phyloP scores from a whole-genome alignment of 2,113 vertebrate species.

The Vimba vimba region DNA sequence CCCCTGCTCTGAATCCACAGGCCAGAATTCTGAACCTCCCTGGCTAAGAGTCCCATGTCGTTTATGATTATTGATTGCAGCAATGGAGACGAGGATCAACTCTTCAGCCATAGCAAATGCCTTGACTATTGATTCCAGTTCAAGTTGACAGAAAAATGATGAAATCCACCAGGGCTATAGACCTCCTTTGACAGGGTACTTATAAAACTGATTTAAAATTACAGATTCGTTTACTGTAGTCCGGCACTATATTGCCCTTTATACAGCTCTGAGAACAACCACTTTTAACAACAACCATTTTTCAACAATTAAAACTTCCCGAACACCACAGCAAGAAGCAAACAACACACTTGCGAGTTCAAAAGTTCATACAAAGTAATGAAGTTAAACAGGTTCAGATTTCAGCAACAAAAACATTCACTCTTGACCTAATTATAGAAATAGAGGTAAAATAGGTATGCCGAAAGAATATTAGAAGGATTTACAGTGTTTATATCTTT shows the following conservation, averaged over 20 bases:
- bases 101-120: constrained; percentile 29
- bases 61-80: constrained; percentile 26
- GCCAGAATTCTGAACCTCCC: constrained; percentile 7
- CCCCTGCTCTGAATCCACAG: not conserved
- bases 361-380: not conserved
- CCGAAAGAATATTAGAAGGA: not conserved
- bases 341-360: not conserved
- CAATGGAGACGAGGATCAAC: constrained; percentile 46
- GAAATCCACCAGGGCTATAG: constrained; percentile 46
- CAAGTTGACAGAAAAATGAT: constrained; percentile 58
- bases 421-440: not conserved
- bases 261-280: not conserved
- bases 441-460: not conserved
- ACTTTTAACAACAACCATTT: too few species aligned
- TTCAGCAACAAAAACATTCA: not conserved
- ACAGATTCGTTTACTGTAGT: constrained; percentile 10
- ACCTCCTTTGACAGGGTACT: constrained; percentile 32
- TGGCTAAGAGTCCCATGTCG: constrained; percentile 31
- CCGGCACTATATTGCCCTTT: not conserved
- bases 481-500: not conserved
- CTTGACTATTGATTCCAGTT: constrained; percentile 62
- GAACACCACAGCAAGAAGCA: not conserved
- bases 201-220: constrained; percentile 42
- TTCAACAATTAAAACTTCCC: too few species aligned
- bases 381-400: not conserved